phyloP scores from a whole-genome alignment of 64 coral and sea anemone genomes.

The Porites lutea region DNA sequence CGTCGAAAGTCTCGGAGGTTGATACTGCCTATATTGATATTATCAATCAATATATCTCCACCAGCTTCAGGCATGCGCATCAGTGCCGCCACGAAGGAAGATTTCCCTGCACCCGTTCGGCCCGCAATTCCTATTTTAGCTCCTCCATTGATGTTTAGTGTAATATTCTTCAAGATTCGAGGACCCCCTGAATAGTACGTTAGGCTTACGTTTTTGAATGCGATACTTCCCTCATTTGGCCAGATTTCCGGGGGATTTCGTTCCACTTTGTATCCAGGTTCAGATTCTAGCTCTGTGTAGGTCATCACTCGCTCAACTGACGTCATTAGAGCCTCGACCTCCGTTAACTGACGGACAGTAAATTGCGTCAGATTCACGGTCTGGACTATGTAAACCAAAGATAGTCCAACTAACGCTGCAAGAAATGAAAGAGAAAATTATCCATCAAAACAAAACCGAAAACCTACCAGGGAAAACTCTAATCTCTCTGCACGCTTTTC shows the following conservation, averaged over 20 bases:
- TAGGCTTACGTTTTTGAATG: neutral
- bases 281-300: neutral
- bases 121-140: neutral
- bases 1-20: neutral
- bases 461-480: too few relatives aligned
- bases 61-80: too few relatives aligned
- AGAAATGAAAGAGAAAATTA: too few relatives aligned
- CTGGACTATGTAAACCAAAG: too few relatives aligned
- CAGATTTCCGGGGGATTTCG: neutral
- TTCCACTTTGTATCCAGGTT: neutral
- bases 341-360: too few relatives aligned
- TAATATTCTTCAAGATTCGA: neutral
- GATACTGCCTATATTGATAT: neutral
- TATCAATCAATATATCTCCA: too few relatives aligned
- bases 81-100: too few relatives aligned
- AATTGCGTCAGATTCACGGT: too few relatives aligned
- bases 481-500: too few relatives aligned
- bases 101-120: neutral
- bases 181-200: neutral
- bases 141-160: neutral
- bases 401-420: too few relatives aligned
- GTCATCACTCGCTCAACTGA: neutral
- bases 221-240: neutral
- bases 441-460: too few relatives aligned
- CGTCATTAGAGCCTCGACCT: too few relatives aligned